phyloP scores from a whole-genome alignment of 2,888 invertebrate genomes.

The Artemia sinica region DNA sequence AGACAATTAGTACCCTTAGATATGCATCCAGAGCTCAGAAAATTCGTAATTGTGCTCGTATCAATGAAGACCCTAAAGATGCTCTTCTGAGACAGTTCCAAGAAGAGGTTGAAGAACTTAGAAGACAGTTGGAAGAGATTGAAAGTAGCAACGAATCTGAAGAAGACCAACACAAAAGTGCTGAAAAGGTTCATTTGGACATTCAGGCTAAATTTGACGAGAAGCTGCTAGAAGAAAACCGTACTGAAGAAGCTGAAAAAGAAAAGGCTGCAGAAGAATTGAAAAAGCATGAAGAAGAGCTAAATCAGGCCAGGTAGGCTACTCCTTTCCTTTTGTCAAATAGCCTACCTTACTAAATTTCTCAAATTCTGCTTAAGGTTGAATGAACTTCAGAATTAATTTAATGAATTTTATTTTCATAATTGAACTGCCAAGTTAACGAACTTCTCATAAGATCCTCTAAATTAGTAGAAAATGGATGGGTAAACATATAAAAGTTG shows the following conservation, averaged over 20 bases:
- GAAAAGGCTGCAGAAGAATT: slow-evolving; percentile 44
- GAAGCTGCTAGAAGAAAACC: slow-evolving; percentile 33
- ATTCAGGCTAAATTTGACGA: slow-evolving; percentile 35
- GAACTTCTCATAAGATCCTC: no score
- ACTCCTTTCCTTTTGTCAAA: slow-evolving; percentile 15
- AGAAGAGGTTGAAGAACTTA: slow-evolving; percentile 80
- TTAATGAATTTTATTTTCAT: no score
- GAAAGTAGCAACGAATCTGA: slow-evolving; percentile 41
- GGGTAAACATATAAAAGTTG: no score
- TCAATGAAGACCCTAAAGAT: slow-evolving; percentile 95
- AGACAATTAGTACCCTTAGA: slow-evolving; percentile 84
- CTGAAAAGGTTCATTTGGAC: slow-evolving; percentile 29
- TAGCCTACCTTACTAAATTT: background rate
- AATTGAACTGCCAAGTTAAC: no score
- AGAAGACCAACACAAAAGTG: slow-evolving; percentile 36
- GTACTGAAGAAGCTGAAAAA: slow-evolving; percentile 43
- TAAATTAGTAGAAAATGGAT: no score
- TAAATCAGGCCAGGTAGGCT: slow-evolving; percentile 51
- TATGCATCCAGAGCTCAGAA: slow-evolving; percentile 96
- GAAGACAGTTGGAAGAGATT: slow-evolving; percentile 60
- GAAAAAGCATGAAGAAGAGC: slow-evolving; percentile 47
- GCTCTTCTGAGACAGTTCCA: slow-evolving; percentile 87
- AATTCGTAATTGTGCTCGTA: slow-evolving; percentile 83
- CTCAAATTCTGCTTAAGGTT: slow-evolving; percentile 18
- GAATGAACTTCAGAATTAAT: slow-evolving; percentile 1